A percentile compares a stretch with the other conserved stretches of the same genome.
Evolutionary conservation across 2,113 vertebrate genomes (phyloP).

Genomic region (Campylomormyrus tamandua): DNA sequence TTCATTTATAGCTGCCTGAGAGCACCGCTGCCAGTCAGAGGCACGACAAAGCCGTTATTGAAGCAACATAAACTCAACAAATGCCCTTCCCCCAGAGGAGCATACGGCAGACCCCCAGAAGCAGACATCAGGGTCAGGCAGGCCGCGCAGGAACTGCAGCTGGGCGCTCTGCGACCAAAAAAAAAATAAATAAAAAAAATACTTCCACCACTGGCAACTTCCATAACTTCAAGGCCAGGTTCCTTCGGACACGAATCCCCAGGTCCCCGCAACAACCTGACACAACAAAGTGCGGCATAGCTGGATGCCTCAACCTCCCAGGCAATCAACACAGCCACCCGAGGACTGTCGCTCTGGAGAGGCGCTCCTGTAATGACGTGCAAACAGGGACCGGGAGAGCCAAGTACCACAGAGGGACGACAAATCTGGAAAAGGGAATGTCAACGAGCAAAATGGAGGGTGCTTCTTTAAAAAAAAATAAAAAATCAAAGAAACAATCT

Average conservation of each 20-base stretch:
- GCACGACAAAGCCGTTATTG: background rate
- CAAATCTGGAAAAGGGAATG: background rate
- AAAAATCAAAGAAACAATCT: background rate
- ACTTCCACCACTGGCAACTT: background rate
- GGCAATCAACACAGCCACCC: background rate
- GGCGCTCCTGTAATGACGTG: constrained; percentile 22
- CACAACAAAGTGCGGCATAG: constrained; percentile 19
- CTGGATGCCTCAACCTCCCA: constrained; percentile 16
- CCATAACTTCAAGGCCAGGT: background rate
- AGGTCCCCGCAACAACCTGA: background rate
- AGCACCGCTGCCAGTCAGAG: background rate
- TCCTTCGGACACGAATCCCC: background rate
- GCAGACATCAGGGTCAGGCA: background rate
- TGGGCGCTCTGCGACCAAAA: background rate
- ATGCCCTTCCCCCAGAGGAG: background rate
- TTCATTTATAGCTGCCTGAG: background rate
- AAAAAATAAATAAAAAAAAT: background rate
- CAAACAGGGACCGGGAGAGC: constrained; percentile 22
- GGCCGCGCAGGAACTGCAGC: no score
- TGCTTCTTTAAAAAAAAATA: background rate
- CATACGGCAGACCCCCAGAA: background rate
- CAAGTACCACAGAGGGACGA: background rate
- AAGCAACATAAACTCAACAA: background rate
- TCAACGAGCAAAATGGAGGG: background rate
- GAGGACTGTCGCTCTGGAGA: background rate